A percentile compares a stretch with the other conserved stretches of the same genome.
Evolutionary conservation across 2,888 invertebrate genomes (phyloP).

Genomic region (Trachelus troglodyta): DNA sequence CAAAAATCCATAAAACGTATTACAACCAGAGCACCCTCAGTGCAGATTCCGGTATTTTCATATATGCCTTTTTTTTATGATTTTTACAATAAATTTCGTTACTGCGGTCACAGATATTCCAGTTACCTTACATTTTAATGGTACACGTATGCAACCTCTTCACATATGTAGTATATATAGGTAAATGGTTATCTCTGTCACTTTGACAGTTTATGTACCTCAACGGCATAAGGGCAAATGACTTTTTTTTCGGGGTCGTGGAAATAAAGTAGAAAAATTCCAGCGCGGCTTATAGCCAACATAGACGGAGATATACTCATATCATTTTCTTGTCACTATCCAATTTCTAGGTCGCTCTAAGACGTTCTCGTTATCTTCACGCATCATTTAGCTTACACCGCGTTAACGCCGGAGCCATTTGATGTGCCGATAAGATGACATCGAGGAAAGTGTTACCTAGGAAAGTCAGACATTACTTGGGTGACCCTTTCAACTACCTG

Average conservation of each 20-base stretch:
- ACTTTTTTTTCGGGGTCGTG: background rate
- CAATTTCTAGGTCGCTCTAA: constrained; percentile 17
- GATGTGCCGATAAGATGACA: constrained; percentile 18
- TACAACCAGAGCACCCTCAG: constrained; percentile 9
- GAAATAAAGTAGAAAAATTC: background rate
- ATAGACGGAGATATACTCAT: background rate
- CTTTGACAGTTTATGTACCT: background rate
- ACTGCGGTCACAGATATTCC: constrained; percentile 12
- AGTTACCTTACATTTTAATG: background rate
- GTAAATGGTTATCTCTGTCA: background rate
- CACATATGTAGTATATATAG: background rate
- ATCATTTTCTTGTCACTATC: background rate
- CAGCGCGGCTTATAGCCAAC: background rate
- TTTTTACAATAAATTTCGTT: constrained; percentile 49
- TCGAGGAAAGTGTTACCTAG: constrained; percentile 12
- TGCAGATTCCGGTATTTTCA: constrained; percentile 25
- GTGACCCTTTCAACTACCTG: background rate
- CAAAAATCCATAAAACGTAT: constrained; percentile 8
- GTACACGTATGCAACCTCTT: background rate
- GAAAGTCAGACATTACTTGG: background rate
- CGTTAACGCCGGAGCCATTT: constrained; percentile 14
- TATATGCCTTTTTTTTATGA: constrained; percentile 39
- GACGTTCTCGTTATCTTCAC: constrained; percentile 15
- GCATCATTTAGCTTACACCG: constrained; percentile 19
- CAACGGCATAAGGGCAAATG: background rate